Conservation (phyloP, 1,140 invertebrate species). For the Rhagoletis pomonella region DNA sequence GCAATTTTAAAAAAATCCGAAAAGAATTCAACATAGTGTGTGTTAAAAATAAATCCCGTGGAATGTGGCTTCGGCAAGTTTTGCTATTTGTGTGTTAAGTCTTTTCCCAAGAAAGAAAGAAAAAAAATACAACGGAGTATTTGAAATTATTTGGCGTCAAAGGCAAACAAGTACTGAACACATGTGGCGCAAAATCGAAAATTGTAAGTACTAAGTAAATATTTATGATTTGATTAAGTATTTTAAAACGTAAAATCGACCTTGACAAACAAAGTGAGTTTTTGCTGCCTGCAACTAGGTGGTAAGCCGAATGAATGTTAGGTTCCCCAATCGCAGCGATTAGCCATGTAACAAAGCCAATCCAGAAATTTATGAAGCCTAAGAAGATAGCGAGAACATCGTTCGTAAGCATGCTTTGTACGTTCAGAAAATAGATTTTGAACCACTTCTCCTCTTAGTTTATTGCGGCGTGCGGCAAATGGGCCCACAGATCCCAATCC, state of each 20-base stretch:
- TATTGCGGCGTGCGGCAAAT: no score
- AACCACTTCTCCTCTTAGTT: no score
- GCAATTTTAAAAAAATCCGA: conserved; percentile 26
- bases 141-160: conserved; percentile 8
- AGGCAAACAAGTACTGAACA: background rate
- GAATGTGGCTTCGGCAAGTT: conserved; percentile 27
- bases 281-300: no score
- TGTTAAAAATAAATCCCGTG: conserved; percentile 30
- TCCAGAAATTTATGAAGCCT: no score
- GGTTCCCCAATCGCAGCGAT: no score
- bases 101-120: no score
- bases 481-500: no score
- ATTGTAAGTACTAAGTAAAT: background rate
- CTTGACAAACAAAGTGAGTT: background rate
- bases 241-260: background rate
- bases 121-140: conserved; percentile 10
- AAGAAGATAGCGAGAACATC: no score
- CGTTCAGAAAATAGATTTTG: no score
- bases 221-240: background rate
- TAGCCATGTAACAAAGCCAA: no score
- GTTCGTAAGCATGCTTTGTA: no score
- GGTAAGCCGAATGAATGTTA: no score
- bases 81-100: conserved; percentile 18
- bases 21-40: conserved; percentile 19
- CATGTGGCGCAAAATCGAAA: background rate